Base-by-base conservation (phyloP, 2,113 vertebrate genomes). In the Thunnus thynnus region DNA sequence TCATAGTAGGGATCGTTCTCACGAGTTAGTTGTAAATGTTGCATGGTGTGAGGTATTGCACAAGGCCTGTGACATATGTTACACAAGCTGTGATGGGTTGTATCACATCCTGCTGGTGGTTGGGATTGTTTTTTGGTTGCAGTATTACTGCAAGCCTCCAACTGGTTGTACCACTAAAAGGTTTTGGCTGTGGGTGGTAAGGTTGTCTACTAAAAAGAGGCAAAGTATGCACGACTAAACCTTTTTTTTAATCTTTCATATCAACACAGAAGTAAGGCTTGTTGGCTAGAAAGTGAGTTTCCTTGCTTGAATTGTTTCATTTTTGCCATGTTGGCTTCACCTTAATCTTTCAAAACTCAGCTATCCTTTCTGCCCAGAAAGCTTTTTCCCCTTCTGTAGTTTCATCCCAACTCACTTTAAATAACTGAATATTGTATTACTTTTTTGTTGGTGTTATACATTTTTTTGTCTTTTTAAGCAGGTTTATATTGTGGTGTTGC, bases 401-500 rank as follows among this genome's bases (percentile, higher is more conserved):
- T 48, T 69, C 77, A 64, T 79, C 74, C 55, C 75, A 20, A 13
- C 44, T 52, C 76, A 63, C 64, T 30, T 47, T 81, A 14, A 82
- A 78, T 78, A 51, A 61, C 27, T 81, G 30, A 72, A 85, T 81
- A 73, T 76, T 91, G 74, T 84, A 3, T 84, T 56, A 70, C 74
- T 88, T 88, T 41, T 88, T 88, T 88, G 50, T 88, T 83, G 46
- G 66, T 91, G 78, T 88, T 72, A 27, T 74, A 60, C 62, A 5
- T 75, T 73, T 81, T 83, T 84, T 85, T 91, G 85, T 92, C 82
- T 93, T 89, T 91, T 87, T 90, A 70, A 93, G 91, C 93, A 93
- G 93, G 91, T 91, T 78, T 85, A 84, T 88, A 78, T 83, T 90
- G 78, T 80, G 65, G 13, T 67, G 82, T 86, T 84, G 83, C 89